Conservation (phyloP, 2,888 invertebrate species). For the Himalopsyche anomala region DNA sequence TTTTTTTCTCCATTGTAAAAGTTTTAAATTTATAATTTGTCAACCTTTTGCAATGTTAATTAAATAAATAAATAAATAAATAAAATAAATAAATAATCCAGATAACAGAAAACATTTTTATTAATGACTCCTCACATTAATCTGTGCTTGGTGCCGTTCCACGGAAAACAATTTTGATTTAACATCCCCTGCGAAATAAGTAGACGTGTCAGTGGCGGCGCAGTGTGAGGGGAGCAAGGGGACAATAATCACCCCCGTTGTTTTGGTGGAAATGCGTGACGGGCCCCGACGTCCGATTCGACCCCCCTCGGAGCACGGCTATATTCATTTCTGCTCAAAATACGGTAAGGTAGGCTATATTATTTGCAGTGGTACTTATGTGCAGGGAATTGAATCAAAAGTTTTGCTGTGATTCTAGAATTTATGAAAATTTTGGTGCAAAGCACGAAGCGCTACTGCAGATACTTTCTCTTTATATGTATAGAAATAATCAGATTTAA, state of each 20-base stretch:
- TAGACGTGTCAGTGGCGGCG: slow-evolving; percentile 27
- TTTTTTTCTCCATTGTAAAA: no score
- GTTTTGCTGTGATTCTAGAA: slow-evolving; percentile 5
- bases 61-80: no score
- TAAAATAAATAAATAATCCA: no score
- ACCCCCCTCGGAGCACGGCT: slow-evolving; percentile 38
- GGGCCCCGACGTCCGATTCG: slow-evolving; percentile 68
- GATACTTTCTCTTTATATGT: no score
- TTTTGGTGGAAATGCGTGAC: slow-evolving; percentile 75
- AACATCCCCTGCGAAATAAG: slow-evolving; percentile 30
- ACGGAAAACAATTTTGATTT: slow-evolving; percentile 10
- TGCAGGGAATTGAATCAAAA: slow-evolving; percentile 28
- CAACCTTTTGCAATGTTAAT: no score
- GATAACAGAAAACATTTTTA: not conserved
- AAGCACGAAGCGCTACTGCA: not conserved
- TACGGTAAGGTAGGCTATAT: slow-evolving; percentile 24
- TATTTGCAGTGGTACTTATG: slow-evolving; percentile 21
- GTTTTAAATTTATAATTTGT: no score
- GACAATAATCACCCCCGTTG: slow-evolving; percentile 72
- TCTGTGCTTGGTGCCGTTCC: not conserved
- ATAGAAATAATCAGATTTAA: no score
- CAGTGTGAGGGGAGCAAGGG: slow-evolving; percentile 51
- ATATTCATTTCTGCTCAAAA: slow-evolving; percentile 39
- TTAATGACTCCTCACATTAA: not conserved
- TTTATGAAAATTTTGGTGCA: slow-evolving; percentile 10